A percentile compares a stretch with the other conserved stretches of the same genome.
These are phyloP conservation scores for Onychomys leucogaster DNA, from an alignment of 2,797 vertebrate species.

Conservation along the genomic window DNA sequence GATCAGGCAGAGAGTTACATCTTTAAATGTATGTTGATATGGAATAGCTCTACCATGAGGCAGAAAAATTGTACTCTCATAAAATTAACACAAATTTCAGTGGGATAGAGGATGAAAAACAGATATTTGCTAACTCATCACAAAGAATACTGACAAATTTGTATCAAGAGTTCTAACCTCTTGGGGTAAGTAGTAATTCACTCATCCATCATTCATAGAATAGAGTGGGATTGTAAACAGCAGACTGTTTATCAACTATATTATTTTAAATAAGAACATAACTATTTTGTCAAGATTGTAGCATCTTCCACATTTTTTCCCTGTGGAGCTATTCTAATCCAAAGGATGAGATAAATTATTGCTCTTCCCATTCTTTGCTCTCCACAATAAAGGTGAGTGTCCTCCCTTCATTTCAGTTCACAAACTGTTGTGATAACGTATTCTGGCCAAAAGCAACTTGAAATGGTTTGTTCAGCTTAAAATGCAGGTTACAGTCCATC, in stretches of 20 bases:
- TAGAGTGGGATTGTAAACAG: background rate
- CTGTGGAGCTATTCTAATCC: background rate
- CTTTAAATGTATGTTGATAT: background rate
- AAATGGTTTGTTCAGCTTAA: background rate
- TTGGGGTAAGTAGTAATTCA: background rate
- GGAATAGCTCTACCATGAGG: background rate
- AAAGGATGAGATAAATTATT: background rate
- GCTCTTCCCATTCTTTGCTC: background rate
- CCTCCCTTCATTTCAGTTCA: background rate
- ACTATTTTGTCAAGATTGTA: background rate
- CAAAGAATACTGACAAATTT: background rate
- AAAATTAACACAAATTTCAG: background rate
- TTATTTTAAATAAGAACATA: background rate
- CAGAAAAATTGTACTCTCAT: background rate
- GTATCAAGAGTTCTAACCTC: background rate
- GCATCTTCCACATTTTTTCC: background rate
- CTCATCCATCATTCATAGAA: background rate
- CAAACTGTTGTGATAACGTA: background rate
- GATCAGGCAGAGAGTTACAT: background rate
- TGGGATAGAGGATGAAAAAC: background rate
- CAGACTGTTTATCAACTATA: background rate
- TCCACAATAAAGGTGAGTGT: background rate
- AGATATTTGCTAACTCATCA: background rate
- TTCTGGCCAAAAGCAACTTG: background rate
- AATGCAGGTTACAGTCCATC: background rate